These are phyloP conservation scores for Gymnogyps californianus DNA, from an alignment of 2,113 vertebrate genomes.

Conservation along the genomic window DNA sequence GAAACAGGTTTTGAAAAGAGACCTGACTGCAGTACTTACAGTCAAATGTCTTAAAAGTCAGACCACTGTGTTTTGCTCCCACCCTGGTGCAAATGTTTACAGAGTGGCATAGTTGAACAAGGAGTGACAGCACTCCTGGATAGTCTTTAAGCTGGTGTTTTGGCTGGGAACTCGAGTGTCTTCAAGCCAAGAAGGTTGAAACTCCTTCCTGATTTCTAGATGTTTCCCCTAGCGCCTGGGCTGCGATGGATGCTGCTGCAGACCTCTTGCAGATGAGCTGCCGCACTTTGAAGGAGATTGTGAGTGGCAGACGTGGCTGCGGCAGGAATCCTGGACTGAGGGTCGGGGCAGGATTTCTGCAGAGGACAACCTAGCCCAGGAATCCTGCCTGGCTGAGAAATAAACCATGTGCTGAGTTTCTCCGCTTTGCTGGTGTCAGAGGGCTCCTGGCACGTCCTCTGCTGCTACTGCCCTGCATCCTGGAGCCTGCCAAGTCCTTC, in stretches of 20 bases:
- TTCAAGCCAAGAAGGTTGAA: neutral
- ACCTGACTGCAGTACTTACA: neutral
- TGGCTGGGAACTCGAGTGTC: neutral
- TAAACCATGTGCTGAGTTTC: neutral
- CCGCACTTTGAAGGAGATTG: neutral
- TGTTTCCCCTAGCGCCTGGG: neutral
- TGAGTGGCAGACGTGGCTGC: neutral
- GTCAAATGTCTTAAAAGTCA: neutral
- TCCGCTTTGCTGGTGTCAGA: neutral
- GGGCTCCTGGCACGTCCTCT: neutral
- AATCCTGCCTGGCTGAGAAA: neutral
- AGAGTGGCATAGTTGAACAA: neutral
- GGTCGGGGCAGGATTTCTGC: neutral
- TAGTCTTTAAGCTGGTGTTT: neutral
- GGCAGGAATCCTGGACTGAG: neutral
- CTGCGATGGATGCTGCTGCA: neutral
- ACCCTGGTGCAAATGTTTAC: neutral
- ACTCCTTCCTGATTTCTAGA: neutral
- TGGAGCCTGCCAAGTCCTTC: neutral
- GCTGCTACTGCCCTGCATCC: neutral
- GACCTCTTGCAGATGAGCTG: neutral
- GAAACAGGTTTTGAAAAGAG: neutral
- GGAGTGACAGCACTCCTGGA: neutral
- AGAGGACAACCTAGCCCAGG: neutral
- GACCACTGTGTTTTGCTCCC: neutral